Evolutionary conservation across 2,888 invertebrate species (phyloP), one percentile per base, ranked within the genome.

Genomic region (Sabellastarte sp.): DNA sequence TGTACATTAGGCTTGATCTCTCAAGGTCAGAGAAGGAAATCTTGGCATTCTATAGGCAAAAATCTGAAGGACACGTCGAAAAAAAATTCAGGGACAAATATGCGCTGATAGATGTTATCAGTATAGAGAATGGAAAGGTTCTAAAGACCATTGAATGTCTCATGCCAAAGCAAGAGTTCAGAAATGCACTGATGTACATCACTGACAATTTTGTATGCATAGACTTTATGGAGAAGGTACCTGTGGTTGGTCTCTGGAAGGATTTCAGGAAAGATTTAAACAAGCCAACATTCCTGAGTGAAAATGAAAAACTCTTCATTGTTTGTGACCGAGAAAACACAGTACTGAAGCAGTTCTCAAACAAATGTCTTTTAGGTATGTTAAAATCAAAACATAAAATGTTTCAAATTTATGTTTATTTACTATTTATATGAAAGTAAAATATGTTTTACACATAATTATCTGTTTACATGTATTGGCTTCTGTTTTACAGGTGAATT

Each of bases 401-500:
- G n/a, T n/a, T n/a, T n/a, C n/a, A n/a, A n/a, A n/a, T n/a, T n/a
- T n/a, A n/a, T n/a, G n/a, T n/a, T n/a, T n/a, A n/a, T n/a, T n/a
- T n/a, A n/a, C n/a, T n/a, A n/a, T n/a, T n/a, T n/a, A n/a, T n/a
- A n/a, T n/a, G n/a, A n/a, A n/a, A n/a, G n/a, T n/a, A n/a, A n/a
- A n/a, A n/a, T n/a, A n/a, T n/a, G n/a, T n/a, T n/a, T n/a, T n/a
- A n/a, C n/a, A n/a, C n/a, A n/a, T n/a, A n/a, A n/a, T n/a, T n/a
- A n/a, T n/a, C n/a, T n/a, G n/a, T n/a, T n/a, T n/a, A n/a, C n/a
- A n/a, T n/a, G n/a, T n/a, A n/a, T n/a, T n/a, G n/a, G n/a, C n/a
- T n/a, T n/a, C n/a, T n/a, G n/a, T n/a, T n/a, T n/a, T 53, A n/a
- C 5, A n/a, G 53, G 53, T 53, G 53, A 53, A 53, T 53, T 53